Conservation (phyloP, 2,888 invertebrate genomes). For the Pheosia tremula region DNA sequence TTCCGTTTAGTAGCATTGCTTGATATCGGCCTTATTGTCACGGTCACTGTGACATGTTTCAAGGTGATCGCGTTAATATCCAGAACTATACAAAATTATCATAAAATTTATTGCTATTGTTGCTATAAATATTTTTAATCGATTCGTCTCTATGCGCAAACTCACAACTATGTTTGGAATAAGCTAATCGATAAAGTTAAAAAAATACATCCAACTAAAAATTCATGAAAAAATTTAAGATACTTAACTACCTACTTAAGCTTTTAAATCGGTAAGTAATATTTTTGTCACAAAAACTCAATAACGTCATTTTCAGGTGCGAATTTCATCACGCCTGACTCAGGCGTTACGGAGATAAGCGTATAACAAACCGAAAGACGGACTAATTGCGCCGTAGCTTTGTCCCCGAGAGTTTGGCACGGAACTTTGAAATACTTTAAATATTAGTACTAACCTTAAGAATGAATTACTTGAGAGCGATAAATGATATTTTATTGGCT, state of each 20-base stretch:
- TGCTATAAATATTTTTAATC: slow-evolving; percentile 5
- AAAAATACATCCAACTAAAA: no score
- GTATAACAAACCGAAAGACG: neutral
- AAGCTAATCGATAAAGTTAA: no score
- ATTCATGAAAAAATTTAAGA: no score
- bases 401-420: neutral
- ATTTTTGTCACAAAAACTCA: neutral
- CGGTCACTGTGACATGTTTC: slow-evolving; percentile 10
- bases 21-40: neutral
- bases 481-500: slow-evolving; percentile 38
- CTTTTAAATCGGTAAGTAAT: neutral
- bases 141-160: neutral
- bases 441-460: slow-evolving; percentile 3
- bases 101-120: slow-evolving; percentile 12
- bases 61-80: slow-evolving; percentile 21
- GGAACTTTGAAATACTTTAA: slow-evolving; percentile 3
- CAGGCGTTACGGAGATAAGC: neutral
- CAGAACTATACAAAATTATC: slow-evolving; percentile 11
- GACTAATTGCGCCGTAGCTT: neutral
- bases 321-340: neutral
- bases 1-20: neutral
- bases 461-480: slow-evolving; percentile 10
- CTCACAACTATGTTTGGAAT: neutral
- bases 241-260: no score
- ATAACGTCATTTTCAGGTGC: neutral